These are phyloP conservation scores for Ferrisia virgata DNA, from an alignment of 2,888 invertebrate genomes.

Conservation along the genomic window DNA sequence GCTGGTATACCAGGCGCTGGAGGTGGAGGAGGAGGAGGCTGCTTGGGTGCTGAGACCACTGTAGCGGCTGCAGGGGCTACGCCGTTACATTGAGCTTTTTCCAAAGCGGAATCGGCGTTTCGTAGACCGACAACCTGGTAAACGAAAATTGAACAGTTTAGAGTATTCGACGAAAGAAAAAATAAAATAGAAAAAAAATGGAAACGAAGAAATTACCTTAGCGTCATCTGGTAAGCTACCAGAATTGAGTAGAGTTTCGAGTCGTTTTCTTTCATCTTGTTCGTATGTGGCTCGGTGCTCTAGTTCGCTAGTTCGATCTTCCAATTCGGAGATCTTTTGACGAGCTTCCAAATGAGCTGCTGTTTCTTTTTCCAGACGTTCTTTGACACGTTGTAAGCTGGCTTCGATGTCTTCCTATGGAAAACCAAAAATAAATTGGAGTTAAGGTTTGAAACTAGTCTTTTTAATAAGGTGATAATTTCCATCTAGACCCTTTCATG, in stretches of 20 bases:
- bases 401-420: conserved; percentile 78
- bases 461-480: background rate
- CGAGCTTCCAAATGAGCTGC: conserved; percentile 82
- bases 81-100: conserved; percentile 31
- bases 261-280: conserved; percentile 73
- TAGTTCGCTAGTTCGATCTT: conserved; percentile 62
- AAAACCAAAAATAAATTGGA: background rate
- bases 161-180: background rate
- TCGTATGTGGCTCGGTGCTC: conserved; percentile 70
- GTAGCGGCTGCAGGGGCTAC: background rate
- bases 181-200: background rate
- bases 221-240: conserved; percentile 93
- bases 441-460: too few relatives aligned
- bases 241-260: conserved; percentile 82
- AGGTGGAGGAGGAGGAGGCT: conserved; percentile 62
- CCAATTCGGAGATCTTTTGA: conserved; percentile 67
- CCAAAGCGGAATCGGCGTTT: conserved; percentile 1
- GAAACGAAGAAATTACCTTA: conserved; percentile 59
- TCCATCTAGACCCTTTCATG: too few relatives aligned
- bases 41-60: conserved; percentile 56
- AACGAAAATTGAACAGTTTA: background rate
- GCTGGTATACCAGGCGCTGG: conserved; percentile 59
- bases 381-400: conserved; percentile 74
- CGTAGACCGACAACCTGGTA: conserved; percentile 49
- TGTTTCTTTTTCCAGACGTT: conserved; percentile 84